Base-by-base conservation (phyloP, 2,888 invertebrate genomes). In the Exocentrus adspersus region DNA sequence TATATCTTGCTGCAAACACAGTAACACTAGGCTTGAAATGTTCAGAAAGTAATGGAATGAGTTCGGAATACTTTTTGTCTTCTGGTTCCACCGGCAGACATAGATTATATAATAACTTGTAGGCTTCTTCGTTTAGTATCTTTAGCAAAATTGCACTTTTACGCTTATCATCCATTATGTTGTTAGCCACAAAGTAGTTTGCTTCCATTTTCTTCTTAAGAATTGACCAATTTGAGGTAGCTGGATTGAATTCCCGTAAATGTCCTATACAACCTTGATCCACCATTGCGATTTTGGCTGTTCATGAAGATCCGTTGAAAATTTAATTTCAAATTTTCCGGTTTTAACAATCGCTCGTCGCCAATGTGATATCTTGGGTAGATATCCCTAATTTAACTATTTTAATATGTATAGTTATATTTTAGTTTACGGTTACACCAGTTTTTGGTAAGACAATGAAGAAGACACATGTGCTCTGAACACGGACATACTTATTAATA, bases 101-200 rank as follows among this genome's bases (percentile, higher is more conserved):
- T 46, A 74, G 57, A 48, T 59, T 63, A 32, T 58, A 57, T 20
- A 73, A 52, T 10, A 74, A 48, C 63, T 68, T 67, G 61, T 72
- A 74, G 7, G 72, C 63, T 37, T 72, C 72, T 37, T 73, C 68
- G 24, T 71, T 68, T 6, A 75, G 42, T 21, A 65, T 52, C 28
- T 69, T 72, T 16, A 74, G 42, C 28, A 75, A 61, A 32, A 75
- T 64, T 9, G 73, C 72, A 12, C 71, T 66, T 65, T 64, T 68
- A 43, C 59, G 63, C 12, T 60, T 45, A 7, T 14, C 53, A 30
- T 62, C 63, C 16, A 21, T 58, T 45, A 71, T 65, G 12, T 64
- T 46, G 42, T 70, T 70, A n/a, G 68, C 69, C 10, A 57, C 17
- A 46, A 72, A 73, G 50, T 71, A 73, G 53, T 68, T 67, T n/a